Conservation (phyloP, 2,888 invertebrate species). For the Ischnura elegans region DNA sequence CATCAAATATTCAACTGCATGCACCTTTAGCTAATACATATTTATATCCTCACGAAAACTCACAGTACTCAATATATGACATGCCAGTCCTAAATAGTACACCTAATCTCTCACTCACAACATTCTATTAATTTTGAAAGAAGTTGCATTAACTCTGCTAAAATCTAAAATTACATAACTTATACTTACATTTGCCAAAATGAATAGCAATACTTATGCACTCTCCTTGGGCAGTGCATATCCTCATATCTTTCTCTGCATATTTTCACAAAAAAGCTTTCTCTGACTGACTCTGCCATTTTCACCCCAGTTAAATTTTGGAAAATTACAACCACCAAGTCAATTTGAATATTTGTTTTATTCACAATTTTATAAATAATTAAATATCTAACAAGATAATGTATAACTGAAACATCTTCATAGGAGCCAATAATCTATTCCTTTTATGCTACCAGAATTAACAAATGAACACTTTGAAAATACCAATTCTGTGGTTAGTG, state of each 20-base stretch:
- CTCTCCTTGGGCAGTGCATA: slow-evolving; percentile 47
- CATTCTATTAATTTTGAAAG: slow-evolving; percentile 32
- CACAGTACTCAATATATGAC: slow-evolving; percentile 28
- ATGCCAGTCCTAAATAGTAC: slow-evolving; percentile 35
- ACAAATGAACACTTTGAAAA: slow-evolving; percentile 54
- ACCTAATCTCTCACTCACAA: slow-evolving; percentile 15
- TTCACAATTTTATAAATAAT: slow-evolving; percentile 49
- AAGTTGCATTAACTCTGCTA: slow-evolving; percentile 35
- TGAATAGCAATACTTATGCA: slow-evolving; percentile 51
- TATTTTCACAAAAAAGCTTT: slow-evolving; percentile 24
- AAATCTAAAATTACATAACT: slow-evolving; percentile 46
- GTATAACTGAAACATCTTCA: slow-evolving; percentile 57
- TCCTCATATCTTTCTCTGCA: slow-evolving; percentile 42
- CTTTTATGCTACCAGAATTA: background rate
- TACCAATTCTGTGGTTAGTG: slow-evolving; percentile 30
- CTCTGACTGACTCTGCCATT: slow-evolving; percentile 59
- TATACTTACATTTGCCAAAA: slow-evolving; percentile 64
- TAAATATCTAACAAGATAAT: slow-evolving; percentile 61
- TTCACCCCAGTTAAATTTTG: slow-evolving; percentile 46
- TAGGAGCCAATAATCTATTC: background rate
- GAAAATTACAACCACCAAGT: slow-evolving; percentile 63
- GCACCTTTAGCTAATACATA: slow-evolving; percentile 30
- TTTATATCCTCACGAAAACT: slow-evolving; percentile 9
- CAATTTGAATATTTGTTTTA: slow-evolving; percentile 64
- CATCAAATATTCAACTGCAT: slow-evolving; percentile 54